phyloP scores from a whole-genome alignment of 2,888 invertebrate genomes.

The Globia sparganii region DNA sequence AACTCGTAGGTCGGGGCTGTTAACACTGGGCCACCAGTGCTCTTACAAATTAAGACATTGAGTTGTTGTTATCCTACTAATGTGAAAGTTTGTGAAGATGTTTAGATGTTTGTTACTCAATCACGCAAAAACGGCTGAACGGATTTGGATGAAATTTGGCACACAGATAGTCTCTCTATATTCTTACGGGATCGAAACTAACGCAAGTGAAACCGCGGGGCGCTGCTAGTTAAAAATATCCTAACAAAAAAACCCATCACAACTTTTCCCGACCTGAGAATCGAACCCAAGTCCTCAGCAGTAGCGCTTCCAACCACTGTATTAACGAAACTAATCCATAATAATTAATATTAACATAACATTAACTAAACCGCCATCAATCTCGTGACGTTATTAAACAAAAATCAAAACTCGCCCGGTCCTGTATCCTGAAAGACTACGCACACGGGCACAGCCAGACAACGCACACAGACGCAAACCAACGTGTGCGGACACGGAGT shows the following conservation, averaged over 20 bases:
- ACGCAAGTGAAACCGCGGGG: no score
- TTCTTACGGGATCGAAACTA: no score
- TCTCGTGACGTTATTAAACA: slow-evolving; percentile 44
- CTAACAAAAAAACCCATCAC: neutral
- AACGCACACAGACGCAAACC: slow-evolving; percentile 44
- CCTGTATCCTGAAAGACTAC: slow-evolving; percentile 63
- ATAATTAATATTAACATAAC: slow-evolving; percentile 14
- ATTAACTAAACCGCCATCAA: slow-evolving; percentile 3
- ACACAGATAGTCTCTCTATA: no score
- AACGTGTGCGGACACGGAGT: slow-evolving; percentile 14
- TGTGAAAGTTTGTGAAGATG: no score
- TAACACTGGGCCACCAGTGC: neutral
- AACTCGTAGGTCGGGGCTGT: neutral
- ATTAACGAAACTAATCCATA: neutral
- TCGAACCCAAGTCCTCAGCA: neutral
- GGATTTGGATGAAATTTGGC: no score
- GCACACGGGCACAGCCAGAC: slow-evolving; percentile 63
- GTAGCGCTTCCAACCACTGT: neutral
- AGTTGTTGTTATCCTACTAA: no score
- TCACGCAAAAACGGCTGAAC: no score
- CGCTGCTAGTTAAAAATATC: no score
- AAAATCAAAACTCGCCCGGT: slow-evolving; percentile 48
- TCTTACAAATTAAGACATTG: neutral
- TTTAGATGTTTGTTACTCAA: no score
- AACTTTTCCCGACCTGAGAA: no score